Evolutionary conservation across 1,140 invertebrate genomes (phyloP), one percentile per base, ranked within the genome.

Genomic region (Danaus plexippus): DNA sequence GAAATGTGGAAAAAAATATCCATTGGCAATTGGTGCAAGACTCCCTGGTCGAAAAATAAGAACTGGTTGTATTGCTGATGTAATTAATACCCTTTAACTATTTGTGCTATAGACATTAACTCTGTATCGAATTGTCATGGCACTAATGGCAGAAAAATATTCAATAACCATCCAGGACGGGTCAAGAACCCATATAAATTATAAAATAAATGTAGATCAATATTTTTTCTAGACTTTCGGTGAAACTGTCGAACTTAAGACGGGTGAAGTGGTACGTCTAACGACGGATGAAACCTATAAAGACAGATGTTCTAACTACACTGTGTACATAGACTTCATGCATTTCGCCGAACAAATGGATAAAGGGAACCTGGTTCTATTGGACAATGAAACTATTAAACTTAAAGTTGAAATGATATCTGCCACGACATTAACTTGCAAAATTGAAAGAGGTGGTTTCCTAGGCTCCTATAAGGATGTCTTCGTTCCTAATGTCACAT

Each of bases 1-100:
- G 43, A 87, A 85, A 52, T 76, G 90, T 47, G 90, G 89, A 0
- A 87, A 88, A 54, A 87, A 88, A n/a, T 89, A 89, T 71, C 91
- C 93, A 0, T 70, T 94, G n/a, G 93, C 91, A 6, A 93, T 95
- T 73, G 94, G 92, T 42, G 80, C 93, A 12, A 91, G 93, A 64
- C 91, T 94, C 0, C 92, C 93, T 68, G 94, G 94, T 13, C 92
- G 92, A n/a, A 94, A 95, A 82, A 95, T 95, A 57, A 84, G 93
- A 67, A 95, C 93, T 18, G 94, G 94, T 11, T 77, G 90, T 3
- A 87, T 94, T 43, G 88, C 92, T 75, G 91, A 91, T 43, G 92
- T 85, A 64, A 55, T 70, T 63, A 46, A 61, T 55, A 56, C 1
- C 2, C 22, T 32, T 32, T 4, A 32, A 32, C 22, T 32, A 32